These are phyloP conservation scores for Brachionus manjavacas DNA, from an alignment of 1,140 invertebrate species.

Conservation along the genomic window DNA sequence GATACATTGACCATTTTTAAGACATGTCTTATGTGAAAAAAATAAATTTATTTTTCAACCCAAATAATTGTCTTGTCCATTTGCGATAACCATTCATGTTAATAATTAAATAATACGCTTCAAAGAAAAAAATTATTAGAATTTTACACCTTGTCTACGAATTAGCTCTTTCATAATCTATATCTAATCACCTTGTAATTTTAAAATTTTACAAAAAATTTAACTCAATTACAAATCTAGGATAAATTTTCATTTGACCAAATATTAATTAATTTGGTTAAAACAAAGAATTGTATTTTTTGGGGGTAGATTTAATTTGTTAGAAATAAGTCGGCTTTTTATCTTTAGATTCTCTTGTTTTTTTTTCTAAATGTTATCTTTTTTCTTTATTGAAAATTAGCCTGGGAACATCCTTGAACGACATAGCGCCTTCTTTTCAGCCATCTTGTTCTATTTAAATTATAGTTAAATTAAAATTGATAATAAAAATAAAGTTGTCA, in stretches of 20 bases:
- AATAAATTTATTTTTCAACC: background rate
- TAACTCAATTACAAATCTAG: background rate
- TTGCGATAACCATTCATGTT: background rate
- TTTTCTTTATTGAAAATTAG: no score
- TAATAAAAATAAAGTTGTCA: no score
- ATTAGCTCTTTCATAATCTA: background rate
- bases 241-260: background rate
- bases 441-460: no score
- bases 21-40: slow-evolving; percentile 12
- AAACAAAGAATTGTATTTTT: no score
- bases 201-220: slow-evolving; percentile 4
- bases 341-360: no score
- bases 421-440: no score
- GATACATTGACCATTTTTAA: background rate
- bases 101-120: background rate
- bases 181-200: background rate
- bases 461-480: no score
- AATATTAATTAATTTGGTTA: background rate
- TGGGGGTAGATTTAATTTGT: no score
- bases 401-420: no score
- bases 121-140: background rate
- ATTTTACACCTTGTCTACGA: background rate
- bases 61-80: background rate
- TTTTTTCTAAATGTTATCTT: no score
- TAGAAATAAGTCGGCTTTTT: no score